These are phyloP conservation scores for Ceratoteleas bidentatus DNA, from an alignment of 1,140 invertebrate genomes.

Conservation along the genomic window DNA sequence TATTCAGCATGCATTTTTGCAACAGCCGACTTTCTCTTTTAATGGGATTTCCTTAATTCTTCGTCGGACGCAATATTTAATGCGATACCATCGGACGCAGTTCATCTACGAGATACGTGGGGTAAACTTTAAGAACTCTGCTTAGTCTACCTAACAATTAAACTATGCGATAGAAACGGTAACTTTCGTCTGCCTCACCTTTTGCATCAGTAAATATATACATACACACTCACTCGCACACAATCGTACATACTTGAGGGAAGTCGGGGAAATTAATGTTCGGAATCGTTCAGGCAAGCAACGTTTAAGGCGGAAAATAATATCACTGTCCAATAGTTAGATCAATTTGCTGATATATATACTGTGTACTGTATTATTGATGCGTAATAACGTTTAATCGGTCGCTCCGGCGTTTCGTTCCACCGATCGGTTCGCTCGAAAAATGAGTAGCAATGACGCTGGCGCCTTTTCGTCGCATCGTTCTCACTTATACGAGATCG, in stretches of 20 bases:
- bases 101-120: constrained; percentile 64
- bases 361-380: too few relatives aligned
- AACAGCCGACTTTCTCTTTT: constrained; percentile 50
- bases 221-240: background rate
- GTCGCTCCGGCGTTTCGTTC: too few relatives aligned
- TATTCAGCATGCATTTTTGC: constrained; percentile 44
- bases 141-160: constrained; percentile 64
- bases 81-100: constrained; percentile 60
- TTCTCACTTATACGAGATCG: constrained; percentile 27
- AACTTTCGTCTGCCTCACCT: constrained; percentile 46
- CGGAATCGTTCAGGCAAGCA: constrained; percentile 2
- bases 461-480: constrained; percentile 15
- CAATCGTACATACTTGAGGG: too few relatives aligned
- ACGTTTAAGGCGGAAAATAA: background rate
- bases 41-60: constrained; percentile 60
- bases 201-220: constrained; percentile 12
- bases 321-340: background rate
- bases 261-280: constrained; percentile 1
- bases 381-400: too few relatives aligned
- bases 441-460: constrained; percentile 22
- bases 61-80: constrained; percentile 61
- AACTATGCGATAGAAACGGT: constrained; percentile 59
- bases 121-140: constrained; percentile 65
- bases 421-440: background rate
- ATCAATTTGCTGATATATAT: background rate